phyloP scores from a whole-genome alignment of 2,113 vertebrate species.

The Numida meleagris region DNA sequence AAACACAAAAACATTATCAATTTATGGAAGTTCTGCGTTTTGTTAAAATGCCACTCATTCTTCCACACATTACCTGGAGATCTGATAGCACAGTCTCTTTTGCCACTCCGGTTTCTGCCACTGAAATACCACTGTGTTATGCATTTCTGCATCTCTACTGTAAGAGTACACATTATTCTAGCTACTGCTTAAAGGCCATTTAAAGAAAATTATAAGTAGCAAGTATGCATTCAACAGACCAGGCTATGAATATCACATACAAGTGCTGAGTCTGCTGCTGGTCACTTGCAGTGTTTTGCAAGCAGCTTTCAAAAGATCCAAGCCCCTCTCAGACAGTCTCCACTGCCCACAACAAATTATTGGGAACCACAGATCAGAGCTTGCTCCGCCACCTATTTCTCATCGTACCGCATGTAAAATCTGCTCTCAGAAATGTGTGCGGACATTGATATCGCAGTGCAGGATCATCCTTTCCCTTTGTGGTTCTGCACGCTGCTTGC shows the following conservation, averaged over 20 bases:
- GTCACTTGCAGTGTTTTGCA: background rate
- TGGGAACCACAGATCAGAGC: background rate
- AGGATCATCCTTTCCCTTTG: background rate
- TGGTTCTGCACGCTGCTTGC: background rate
- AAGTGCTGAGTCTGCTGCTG: background rate
- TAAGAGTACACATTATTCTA: background rate
- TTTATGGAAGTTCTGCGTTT: constrained; percentile 22
- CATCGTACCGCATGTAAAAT: background rate
- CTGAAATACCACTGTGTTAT: background rate
- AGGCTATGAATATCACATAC: background rate
- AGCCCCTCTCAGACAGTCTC: background rate
- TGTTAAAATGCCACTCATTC: background rate
- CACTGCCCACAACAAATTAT: background rate
- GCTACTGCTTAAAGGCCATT: background rate
- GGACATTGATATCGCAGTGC: background rate
- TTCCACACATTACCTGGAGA: background rate
- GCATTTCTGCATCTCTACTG: background rate
- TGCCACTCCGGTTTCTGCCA: background rate
- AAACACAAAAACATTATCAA: background rate
- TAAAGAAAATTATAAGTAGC: background rate
- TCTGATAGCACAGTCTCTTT: background rate
- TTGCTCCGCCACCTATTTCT: background rate
- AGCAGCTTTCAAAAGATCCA: background rate
- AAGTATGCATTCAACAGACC: background rate
- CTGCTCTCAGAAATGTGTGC: background rate